phyloP scores from a whole-genome alignment of 1,140 invertebrate species.

The Ceratosolen fusciceps region DNA sequence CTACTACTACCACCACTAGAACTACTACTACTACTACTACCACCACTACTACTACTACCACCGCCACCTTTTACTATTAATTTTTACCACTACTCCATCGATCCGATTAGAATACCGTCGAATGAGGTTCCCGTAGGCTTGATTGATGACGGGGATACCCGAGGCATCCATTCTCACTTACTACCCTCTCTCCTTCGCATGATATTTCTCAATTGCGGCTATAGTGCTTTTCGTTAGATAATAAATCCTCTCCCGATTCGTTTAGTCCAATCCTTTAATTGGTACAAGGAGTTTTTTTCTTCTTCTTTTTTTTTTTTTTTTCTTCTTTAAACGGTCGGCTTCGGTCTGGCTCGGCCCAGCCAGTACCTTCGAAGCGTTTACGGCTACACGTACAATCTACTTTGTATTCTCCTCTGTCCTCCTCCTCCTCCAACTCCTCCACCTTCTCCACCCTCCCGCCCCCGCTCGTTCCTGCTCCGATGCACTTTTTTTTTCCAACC shows the following conservation, averaged over 20 bases:
- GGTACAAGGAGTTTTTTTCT: background rate
- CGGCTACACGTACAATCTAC: background rate
- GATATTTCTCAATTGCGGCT: background rate
- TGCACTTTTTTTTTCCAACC: background rate
- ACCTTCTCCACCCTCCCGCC: background rate
- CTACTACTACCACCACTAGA: too few relatives aligned
- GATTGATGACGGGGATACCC: too few relatives aligned
- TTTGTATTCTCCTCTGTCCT: conserved; percentile 1
- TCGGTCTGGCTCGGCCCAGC: background rate
- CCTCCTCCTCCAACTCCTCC: background rate
- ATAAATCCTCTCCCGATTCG: background rate
- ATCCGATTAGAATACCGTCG: too few relatives aligned
- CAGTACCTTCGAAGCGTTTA: background rate
- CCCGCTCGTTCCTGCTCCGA: background rate
- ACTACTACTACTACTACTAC: too few relatives aligned
- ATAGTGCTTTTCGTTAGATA: background rate
- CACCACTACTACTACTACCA: too few relatives aligned
- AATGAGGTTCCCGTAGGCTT: too few relatives aligned
- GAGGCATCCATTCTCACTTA: background rate
- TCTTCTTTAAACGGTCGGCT: background rate
- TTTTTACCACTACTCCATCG: too few relatives aligned
- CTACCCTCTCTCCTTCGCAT: background rate
- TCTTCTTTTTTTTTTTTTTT: too few relatives aligned
- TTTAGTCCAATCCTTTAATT: conserved; percentile 16
- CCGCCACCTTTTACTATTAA: too few relatives aligned